Evolutionary conservation across 1,140 invertebrate species (phyloP), one percentile per base, ranked within the genome.

Genomic region (Drosophila nannoptera): DNA sequence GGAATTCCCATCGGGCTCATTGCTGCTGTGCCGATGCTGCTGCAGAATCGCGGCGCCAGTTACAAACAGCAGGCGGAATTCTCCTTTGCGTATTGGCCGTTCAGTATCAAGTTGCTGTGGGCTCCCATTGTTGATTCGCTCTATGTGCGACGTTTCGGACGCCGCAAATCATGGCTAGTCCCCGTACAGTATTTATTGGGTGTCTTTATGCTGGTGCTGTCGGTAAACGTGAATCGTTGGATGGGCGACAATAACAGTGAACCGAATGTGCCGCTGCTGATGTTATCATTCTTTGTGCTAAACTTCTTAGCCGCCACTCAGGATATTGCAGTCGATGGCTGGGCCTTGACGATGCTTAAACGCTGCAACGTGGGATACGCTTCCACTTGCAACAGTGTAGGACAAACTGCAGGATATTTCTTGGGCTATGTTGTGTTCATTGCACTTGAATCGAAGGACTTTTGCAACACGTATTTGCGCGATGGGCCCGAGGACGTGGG

Each of bases 281-380:
- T 97, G 6, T 76, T 92, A 16, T 91, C 97, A 50, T 99, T 99
- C 91, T 96, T 99, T 87, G 91, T 93, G 54, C 91, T 99, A 1
- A 99, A 99, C 84, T 98, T 99, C 80, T 91, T 99, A 53, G 98
- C 98, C 9, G 98, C 99, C 2, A 99, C 98, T 22, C 99, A 99
- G 91, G 99, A 99, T 90, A 99, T 99, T 88, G 98, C 98, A 58
- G 98, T 99, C 1, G 99, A 99, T 93, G 99, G 99, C 4, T 99
- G 99, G 99, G 98, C 98, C 2, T 90, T 99, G 1, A 99, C 98
- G 4, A 99, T 99, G 96, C 91, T 99, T 4, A 96, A 97, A 89
- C 95, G 96, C 94, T 94, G 92, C 88, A 99, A 99, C 91, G 97
- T 99, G 35, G 97, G 97, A n/a, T 98, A 99, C 91, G 99, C 98